Percentiles rank a stretch among this genome's conserved stretches.
These are phyloP conservation scores for Drosophila neonasuta DNA, from an alignment of 2,888 invertebrate genomes.

Conservation along the genomic window DNA sequence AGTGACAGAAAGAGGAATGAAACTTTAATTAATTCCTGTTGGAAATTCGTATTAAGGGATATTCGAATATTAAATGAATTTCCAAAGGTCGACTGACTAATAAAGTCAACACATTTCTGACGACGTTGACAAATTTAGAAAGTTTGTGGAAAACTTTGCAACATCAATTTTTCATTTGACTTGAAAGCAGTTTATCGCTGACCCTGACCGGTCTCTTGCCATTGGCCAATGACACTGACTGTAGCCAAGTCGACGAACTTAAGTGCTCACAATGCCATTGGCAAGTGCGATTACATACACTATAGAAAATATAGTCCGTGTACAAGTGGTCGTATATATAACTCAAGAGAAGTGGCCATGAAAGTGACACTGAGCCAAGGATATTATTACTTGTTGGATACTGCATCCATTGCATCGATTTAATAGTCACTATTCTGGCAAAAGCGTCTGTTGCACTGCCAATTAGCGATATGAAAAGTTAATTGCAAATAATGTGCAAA, in stretches of 20 bases:
- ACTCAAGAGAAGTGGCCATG: constrained; percentile 45
- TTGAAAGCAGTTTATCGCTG: constrained; percentile 18
- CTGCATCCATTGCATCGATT: constrained; percentile 36
- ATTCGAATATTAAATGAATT: constrained; percentile 9
- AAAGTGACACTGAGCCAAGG: constrained; percentile 34
- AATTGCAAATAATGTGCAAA: constrained; percentile 48
- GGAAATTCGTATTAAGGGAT: not conserved
- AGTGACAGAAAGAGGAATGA: not conserved
- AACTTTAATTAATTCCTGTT: constrained; percentile 3
- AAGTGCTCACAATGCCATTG: constrained; percentile 38
- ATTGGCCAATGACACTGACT: constrained; percentile 20
- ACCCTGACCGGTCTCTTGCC: constrained; percentile 21
- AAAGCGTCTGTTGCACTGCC: constrained; percentile 9
- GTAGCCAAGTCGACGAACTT: constrained; percentile 33
- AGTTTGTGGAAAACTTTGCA: constrained; percentile 1
- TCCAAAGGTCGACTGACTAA: constrained; percentile 3
- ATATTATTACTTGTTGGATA: not conserved
- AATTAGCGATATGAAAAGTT: constrained; percentile 49
- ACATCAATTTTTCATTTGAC: constrained; percentile 25
- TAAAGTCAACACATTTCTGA: constrained; percentile 20
- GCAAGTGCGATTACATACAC: constrained; percentile 7
- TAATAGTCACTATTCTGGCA: not conserved
- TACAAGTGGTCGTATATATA: constrained; percentile 7
- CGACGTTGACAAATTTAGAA: constrained; percentile 12
- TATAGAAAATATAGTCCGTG: constrained; percentile 22